These are phyloP conservation scores for Triops cancriformis DNA, from an alignment of 1,140 invertebrate species.

Conservation along the genomic window DNA sequence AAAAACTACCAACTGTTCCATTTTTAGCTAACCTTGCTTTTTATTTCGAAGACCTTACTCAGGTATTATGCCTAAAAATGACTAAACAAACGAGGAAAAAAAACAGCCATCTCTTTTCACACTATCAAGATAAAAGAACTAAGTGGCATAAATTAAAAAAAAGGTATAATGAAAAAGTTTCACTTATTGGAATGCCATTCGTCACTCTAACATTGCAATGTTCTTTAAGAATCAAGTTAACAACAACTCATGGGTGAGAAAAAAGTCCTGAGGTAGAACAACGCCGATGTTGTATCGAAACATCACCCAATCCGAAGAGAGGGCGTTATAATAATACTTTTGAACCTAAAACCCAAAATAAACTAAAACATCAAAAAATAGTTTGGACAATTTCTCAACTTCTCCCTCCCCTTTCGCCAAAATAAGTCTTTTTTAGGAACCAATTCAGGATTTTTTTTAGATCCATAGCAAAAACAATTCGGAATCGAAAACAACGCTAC, in stretches of 20 bases:
- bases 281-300: slow-evolving; percentile 9
- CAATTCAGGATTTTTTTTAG: slow-evolving; percentile 1
- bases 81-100: slow-evolving; percentile 18
- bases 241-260: neutral
- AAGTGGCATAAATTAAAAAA: neutral
- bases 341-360: neutral
- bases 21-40: neutral
- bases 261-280: slow-evolving; percentile 13
- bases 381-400: neutral
- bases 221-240: neutral
- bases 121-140: neutral
- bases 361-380: neutral
- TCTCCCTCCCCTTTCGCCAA: neutral
- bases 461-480: slow-evolving; percentile 7
- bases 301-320: neutral
- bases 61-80: slow-evolving; percentile 14
- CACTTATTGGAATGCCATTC: slow-evolving; percentile 24
- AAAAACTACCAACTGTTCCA: neutral
- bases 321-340: neutral
- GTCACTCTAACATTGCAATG: slow-evolving; percentile 15
- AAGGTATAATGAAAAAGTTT: neutral
- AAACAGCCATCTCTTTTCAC: neutral
- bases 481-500: neutral
- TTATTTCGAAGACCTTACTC: neutral
- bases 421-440: neutral